Conservation (phyloP, 2,888 invertebrate genomes). For the Aphidoletes aphidimyza region DNA sequence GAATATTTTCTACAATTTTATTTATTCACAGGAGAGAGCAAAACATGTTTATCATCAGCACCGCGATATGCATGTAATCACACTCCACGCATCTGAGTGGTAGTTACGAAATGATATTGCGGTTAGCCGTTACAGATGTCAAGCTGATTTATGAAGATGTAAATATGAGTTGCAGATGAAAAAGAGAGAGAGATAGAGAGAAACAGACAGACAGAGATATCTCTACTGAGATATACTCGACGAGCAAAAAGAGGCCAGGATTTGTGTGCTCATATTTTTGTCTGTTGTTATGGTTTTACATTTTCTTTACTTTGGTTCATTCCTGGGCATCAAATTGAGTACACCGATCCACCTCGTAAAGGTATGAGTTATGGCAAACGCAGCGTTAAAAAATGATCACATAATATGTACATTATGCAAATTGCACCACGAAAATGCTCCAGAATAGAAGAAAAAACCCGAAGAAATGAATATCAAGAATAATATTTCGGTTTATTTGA, state of each 20-base stretch:
- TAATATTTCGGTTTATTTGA: not conserved
- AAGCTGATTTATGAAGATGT: constrained; percentile 51
- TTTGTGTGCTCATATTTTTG: too few relatives aligned
- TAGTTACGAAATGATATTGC: constrained; percentile 7
- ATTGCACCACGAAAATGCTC: too few relatives aligned
- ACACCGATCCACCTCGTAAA: not conserved
- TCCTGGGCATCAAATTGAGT: too few relatives aligned
- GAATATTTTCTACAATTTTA: constrained; percentile 12
- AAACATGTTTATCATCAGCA: constrained; percentile 32
- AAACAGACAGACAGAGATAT: too few relatives aligned
- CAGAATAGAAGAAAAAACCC: not conserved
- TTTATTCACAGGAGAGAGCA: constrained; percentile 40
- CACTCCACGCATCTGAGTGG: not conserved
- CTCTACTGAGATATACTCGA: too few relatives aligned
- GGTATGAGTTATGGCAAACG: not conserved
- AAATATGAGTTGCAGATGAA: not conserved
- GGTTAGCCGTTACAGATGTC: constrained; percentile 37
- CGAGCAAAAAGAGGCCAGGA: too few relatives aligned
- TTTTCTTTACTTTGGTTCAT: too few relatives aligned
- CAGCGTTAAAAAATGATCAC: constrained; percentile 45
- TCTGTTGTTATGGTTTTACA: too few relatives aligned
- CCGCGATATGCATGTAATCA: not conserved
- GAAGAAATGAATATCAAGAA: too few relatives aligned
- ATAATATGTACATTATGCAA: constrained; percentile 40
- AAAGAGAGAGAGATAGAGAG: not conserved